phyloP scores from a whole-genome alignment of 1,140 invertebrate genomes.

The Goniozus legneri region DNA sequence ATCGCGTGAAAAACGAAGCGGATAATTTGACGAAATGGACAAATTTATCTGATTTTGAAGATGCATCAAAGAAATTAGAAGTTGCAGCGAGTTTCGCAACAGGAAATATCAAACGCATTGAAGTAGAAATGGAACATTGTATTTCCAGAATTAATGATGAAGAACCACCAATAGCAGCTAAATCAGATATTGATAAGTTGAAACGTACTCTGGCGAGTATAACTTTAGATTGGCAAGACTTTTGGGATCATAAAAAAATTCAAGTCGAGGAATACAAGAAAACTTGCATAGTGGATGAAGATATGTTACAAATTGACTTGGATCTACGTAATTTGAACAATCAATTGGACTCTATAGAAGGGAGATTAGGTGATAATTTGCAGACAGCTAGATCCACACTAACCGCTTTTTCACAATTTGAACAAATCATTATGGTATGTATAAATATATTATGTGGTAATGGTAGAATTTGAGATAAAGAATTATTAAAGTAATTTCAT shows the following conservation, averaged over 20 bases:
- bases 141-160: slow-evolving; percentile 63
- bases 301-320: slow-evolving; percentile 71
- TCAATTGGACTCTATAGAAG: slow-evolving; percentile 34
- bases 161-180: slow-evolving; percentile 66
- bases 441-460: slow-evolving; percentile 1
- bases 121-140: slow-evolving; percentile 63
- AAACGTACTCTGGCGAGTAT: slow-evolving; percentile 59
- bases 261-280: slow-evolving; percentile 63
- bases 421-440: slow-evolving; percentile 74
- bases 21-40: neutral
- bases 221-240: slow-evolving; percentile 58
- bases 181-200: slow-evolving; percentile 69
- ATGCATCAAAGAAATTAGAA: slow-evolving; percentile 48
- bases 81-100: slow-evolving; percentile 57
- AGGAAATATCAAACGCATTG: slow-evolving; percentile 61
- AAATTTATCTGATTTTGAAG: slow-evolving; percentile 11
- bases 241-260: slow-evolving; percentile 60
- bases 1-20: slow-evolving; percentile 16
- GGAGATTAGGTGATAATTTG: slow-evolving; percentile 63
- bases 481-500: slow-evolving; percentile 9
- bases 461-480: no score
- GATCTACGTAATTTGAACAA: slow-evolving; percentile 39
- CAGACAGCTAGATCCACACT: slow-evolving; percentile 67
- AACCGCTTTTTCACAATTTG: slow-evolving; percentile 72
- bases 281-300: slow-evolving; percentile 68